Conservation (phyloP, 2,888 invertebrate species). For the Onchidella celtica region DNA sequence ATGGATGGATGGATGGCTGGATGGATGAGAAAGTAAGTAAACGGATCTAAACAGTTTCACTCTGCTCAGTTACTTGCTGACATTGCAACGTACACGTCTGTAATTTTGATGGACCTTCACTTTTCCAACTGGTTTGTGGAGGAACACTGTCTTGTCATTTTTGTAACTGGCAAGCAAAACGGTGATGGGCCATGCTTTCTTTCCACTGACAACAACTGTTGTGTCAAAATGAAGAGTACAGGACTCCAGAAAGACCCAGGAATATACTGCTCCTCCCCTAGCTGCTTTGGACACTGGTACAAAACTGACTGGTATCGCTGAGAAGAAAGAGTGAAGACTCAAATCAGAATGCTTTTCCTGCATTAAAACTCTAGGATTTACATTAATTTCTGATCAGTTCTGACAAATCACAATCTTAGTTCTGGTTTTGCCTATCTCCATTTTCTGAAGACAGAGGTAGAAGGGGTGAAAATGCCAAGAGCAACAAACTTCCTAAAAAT, state of each 20-base stretch:
- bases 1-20: no score
- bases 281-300: conserved; percentile 39
- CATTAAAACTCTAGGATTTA: not conserved
- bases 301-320: conserved; percentile 33
- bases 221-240: conserved; percentile 59
- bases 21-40: not conserved
- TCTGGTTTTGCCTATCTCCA: no score
- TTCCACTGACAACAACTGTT: not conserved
- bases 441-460: no score
- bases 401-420: no score
- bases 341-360: no score
- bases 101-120: not conserved
- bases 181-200: conserved; percentile 30
- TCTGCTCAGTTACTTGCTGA: no score
- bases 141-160: conserved; percentile 38
- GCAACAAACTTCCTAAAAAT: not conserved
- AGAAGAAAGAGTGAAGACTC: no score
- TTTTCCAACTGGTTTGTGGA: conserved; percentile 41
- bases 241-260: conserved; percentile 52
- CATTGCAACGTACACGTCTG: conserved; percentile 27
- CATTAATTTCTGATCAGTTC: no score
- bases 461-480: no score
- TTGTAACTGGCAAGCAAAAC: conserved; percentile 51
- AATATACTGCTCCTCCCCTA: conserved; percentile 53
- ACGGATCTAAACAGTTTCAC: no score